A percentile compares a stretch with the other conserved stretches of the same genome.
Evolutionary conservation across 2,797 vertebrate species (phyloP).

Genomic region (Benthosema pterotum): DNA sequence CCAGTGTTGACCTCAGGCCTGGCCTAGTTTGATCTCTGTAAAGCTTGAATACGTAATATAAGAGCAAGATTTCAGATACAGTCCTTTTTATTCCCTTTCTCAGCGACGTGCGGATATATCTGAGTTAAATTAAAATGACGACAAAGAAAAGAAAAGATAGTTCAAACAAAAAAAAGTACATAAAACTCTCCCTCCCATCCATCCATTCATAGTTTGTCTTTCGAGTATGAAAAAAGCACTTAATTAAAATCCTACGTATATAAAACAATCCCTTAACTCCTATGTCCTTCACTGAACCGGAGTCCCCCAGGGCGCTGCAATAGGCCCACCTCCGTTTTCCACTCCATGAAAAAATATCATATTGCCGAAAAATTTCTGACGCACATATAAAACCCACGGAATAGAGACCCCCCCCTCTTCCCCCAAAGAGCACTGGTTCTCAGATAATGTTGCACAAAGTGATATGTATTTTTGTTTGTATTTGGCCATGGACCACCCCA

Average conservation of each 20-base stretch:
- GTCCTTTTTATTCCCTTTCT: constrained; percentile 12
- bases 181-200: constrained; percentile 33
- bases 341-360: no score
- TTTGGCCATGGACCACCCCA: no score
- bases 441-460: no score
- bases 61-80: constrained; percentile 42
- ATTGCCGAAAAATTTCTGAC: no score
- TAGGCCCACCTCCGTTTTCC: no score
- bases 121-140: constrained; percentile 66
- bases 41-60: constrained; percentile 50
- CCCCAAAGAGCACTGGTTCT: no score
- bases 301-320: no score
- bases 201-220: constrained; percentile 29
- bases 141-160: constrained; percentile 41
- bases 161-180: constrained; percentile 52
- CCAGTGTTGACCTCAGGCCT: constrained; percentile 30
- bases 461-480: no score
- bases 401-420: no score
- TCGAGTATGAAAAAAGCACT: constrained; percentile 29
- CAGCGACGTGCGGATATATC: constrained; percentile 53
- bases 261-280: constrained; percentile 16
- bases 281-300: no score
- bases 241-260: constrained; percentile 11
- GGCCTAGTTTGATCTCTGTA: constrained; percentile 27
- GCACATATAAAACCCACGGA: no score